Evolutionary conservation across 2,113 vertebrate genomes (phyloP), one percentile per base, ranked within the genome.

Genomic region (Eudorcas thomsonii): DNA sequence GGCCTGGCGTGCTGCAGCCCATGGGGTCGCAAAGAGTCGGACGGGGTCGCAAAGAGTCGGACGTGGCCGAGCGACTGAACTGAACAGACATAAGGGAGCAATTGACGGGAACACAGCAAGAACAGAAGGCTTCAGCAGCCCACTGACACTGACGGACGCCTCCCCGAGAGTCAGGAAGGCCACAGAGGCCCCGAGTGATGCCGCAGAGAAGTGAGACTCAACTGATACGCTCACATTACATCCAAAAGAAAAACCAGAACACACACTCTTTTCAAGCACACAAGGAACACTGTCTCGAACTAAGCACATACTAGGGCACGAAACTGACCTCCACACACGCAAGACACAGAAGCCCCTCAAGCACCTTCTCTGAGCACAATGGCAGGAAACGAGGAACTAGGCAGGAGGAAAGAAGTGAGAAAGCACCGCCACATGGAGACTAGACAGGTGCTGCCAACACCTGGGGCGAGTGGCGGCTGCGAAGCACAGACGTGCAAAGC

Each of bases 31-130:
- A 39, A 39, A 39, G 39, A 39, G 39, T 39, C 39, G 39, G 39
- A 39, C 39, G 36, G 12, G 39, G 45, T 45, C 8, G 3, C 39
- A 25, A 25, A 43, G 36, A 77, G 71, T 43, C 12, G 1, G 12
- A 26, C 23, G 7, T 10, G 36, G 39, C 71, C 43, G 36, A 77
- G 23, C 0, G 36, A 13, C 71, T 43, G 23, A 43, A 26, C 71
- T n/a, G 62, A 30, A 50, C 2, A 11, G 45, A 33, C 1, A 28
- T 2, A 33, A 81, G 11, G 45, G 45, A 19, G 5, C 45, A 11
- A 11, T 0, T 5, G 45, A 33, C 0, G 4, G 78, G 9, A 17
- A 6, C 4, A 3, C 45, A 19, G 0, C 5, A 3, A 10, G 2
- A 81, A 5, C 1, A 21, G 45, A 15, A 17, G 45, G 2, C 28